Conservation (phyloP, 2,888 invertebrate species). For the Ophraella communa region DNA sequence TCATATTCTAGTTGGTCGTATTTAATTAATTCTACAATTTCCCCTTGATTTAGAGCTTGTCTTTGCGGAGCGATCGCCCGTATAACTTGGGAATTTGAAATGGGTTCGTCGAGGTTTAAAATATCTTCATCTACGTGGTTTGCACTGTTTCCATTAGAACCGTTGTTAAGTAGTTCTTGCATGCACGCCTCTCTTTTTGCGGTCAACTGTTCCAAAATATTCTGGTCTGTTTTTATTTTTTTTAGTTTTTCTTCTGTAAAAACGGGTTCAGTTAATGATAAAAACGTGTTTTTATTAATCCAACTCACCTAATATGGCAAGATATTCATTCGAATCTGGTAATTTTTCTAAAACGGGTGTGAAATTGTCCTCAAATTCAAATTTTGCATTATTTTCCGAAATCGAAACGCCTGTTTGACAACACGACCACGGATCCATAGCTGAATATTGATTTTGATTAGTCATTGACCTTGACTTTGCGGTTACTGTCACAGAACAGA, state of each 20-base stretch:
- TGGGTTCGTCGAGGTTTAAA: conserved; percentile 59
- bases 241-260: conserved; percentile 61
- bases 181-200: conserved; percentile 63
- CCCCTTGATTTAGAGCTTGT: conserved; percentile 63
- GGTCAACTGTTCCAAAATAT: conserved; percentile 61
- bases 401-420: conserved; percentile 42
- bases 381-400: conserved; percentile 38
- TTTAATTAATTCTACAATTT: conserved; percentile 62
- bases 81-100: conserved; percentile 57
- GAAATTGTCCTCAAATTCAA: conserved; percentile 56
- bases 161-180: conserved; percentile 59
- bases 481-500: too few relatives aligned
- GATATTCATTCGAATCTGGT: conserved; percentile 53
- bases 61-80: conserved; percentile 61
- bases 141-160: conserved; percentile 17
- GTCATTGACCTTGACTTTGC: conserved; percentile 2
- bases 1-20: conserved; percentile 60
- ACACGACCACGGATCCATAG: conserved; percentile 49
- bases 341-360: conserved; percentile 42
- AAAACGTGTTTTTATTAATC: not conserved
- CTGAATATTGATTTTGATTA: conserved; percentile 18
- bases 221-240: conserved; percentile 61
- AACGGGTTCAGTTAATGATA: conserved; percentile 7
- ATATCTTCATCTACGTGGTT: conserved; percentile 39
- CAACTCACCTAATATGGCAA: conserved; percentile 50